Percentiles rank a stretch among this genome's conserved stretches.
phyloP scores from a whole-genome alignment of 2,113 vertebrate species.

The Pavo muticus region DNA sequence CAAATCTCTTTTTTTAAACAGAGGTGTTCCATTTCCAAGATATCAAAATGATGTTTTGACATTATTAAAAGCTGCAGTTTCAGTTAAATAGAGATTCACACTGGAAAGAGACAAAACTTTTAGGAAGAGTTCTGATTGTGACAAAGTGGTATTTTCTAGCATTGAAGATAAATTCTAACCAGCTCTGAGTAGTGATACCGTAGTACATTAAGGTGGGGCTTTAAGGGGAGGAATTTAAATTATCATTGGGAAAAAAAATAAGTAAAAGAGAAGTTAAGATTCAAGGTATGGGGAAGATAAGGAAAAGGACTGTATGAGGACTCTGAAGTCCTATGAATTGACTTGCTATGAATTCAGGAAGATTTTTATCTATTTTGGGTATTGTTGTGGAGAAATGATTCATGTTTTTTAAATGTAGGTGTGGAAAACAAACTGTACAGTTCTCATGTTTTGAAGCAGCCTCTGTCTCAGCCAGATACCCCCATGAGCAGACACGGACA shows the following conservation, averaged over 20 bases:
- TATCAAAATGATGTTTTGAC: constrained; percentile 61
- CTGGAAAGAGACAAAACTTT: constrained; percentile 37
- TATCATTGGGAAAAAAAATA: background rate
- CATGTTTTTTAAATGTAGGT: background rate
- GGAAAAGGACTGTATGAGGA: background rate
- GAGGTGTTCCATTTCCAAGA: constrained; percentile 31
- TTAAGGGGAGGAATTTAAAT: constrained; percentile 4
- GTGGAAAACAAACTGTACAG: background rate
- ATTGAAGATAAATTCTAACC: background rate
- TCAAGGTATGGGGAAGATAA: background rate
- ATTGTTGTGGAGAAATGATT: background rate
- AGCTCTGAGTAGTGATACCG: background rate
- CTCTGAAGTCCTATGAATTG: background rate
- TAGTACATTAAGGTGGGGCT: background rate
- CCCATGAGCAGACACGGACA: background rate
- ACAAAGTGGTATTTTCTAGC: constrained; percentile 49
- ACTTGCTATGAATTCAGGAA: background rate
- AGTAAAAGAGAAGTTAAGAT: background rate
- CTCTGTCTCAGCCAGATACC: background rate
- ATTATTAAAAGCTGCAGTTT: constrained; percentile 50
- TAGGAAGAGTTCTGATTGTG: constrained; percentile 49
- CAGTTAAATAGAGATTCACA: constrained; percentile 44
- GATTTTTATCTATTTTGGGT: background rate
- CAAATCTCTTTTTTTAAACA: constrained; percentile 50
- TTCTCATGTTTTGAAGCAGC: background rate